These are phyloP conservation scores for Zygaena filipendulae DNA, from an alignment of 2,888 invertebrate species.

Conservation along the genomic window DNA sequence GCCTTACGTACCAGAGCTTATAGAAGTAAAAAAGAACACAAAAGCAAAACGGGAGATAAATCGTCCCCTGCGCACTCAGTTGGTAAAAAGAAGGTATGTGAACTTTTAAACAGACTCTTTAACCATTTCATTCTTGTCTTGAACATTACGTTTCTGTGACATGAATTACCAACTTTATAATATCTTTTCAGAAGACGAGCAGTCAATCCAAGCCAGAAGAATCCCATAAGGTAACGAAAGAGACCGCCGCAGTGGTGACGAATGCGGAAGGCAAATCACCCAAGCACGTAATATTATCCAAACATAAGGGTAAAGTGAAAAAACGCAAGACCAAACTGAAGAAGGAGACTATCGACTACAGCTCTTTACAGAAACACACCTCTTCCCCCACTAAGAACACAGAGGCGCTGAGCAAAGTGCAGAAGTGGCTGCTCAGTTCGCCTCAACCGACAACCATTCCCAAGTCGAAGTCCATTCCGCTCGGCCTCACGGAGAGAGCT, in stretches of 20 bases:
- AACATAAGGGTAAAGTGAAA: constrained; percentile 58
- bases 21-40: constrained; percentile 62
- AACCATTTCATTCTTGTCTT: too few species aligned
- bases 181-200: constrained; percentile 41
- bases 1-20: constrained; percentile 70
- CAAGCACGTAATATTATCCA: constrained; percentile 60
- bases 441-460: constrained; percentile 73
- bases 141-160: too few species aligned
- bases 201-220: constrained; percentile 42
- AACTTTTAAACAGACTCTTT: too few species aligned
- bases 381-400: constrained; percentile 65
- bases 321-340: constrained; percentile 69
- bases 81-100: constrained; percentile 59
- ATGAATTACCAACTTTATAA: too few species aligned
- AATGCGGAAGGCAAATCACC: constrained; percentile 68
- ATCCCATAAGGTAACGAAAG: constrained; percentile 44
- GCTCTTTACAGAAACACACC: constrained; percentile 72
- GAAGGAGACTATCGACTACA: constrained; percentile 85
- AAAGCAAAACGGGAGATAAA: constrained; percentile 48
- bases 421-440: constrained; percentile 85
- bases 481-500: constrained; percentile 71
- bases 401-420: constrained; percentile 78
- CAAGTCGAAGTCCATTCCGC: constrained; percentile 87
- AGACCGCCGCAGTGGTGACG: constrained; percentile 46
- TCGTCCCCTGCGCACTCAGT: constrained; percentile 49